Conservation (phyloP, 2,888 invertebrate genomes). For the Trachelus troglodyta region DNA sequence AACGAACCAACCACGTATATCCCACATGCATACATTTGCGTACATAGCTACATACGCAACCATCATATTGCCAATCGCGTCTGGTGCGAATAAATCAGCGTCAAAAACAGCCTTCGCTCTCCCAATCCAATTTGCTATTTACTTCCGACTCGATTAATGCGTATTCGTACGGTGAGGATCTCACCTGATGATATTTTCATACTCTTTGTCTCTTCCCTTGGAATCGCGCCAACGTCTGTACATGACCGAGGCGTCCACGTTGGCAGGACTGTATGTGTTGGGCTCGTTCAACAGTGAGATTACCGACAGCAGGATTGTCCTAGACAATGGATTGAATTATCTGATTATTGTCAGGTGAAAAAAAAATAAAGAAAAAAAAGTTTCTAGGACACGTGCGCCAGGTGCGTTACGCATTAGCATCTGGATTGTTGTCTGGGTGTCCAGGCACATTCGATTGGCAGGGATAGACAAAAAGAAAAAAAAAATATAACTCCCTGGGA, state of each 20-base stretch:
- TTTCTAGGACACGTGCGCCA: not conserved
- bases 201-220: conserved; percentile 97
- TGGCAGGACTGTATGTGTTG: conserved; percentile 99
- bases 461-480: not conserved
- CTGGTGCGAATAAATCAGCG: not conserved
- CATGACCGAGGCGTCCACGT: conserved; percentile 99
- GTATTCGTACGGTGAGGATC: not conserved
- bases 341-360: not conserved
- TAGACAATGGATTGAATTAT: conserved; percentile 41
- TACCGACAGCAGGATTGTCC: conserved; percentile 97
- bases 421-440: not conserved
- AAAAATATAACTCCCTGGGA: not conserved
- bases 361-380: not conserved
- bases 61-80: not conserved
- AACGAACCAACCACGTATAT: not conserved
- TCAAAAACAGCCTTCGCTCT: too few relatives aligned
- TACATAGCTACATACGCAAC: not conserved
- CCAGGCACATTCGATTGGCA: not conserved
- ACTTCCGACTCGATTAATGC: not conserved
- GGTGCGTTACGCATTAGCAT: not conserved
- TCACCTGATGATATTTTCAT: conserved; percentile 97
- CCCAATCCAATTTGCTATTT: not conserved
- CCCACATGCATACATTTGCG: not conserved
- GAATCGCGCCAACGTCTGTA: conserved; percentile 98
- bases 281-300: conserved; percentile 99